phyloP scores from a whole-genome alignment of 2,113 vertebrate genomes.

The Perognathus longimembris region DNA sequence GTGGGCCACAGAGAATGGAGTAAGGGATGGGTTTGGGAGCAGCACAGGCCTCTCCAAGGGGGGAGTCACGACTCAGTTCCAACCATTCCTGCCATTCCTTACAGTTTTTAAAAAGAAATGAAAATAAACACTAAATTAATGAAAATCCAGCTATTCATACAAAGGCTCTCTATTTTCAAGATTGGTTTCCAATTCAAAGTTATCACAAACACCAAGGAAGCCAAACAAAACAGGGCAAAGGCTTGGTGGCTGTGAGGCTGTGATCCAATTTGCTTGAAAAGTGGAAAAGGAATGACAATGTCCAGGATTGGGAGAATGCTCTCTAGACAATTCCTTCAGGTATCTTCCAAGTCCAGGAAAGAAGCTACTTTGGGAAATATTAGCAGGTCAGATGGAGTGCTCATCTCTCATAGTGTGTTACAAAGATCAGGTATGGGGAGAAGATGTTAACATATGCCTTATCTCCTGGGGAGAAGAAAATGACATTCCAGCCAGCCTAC shows the following conservation, averaged over 20 bases:
- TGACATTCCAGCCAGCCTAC: conserved; percentile 5
- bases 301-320: neutral
- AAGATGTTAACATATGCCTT: neutral
- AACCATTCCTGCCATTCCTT: neutral
- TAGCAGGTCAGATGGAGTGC: neutral
- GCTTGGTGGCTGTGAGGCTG: neutral
- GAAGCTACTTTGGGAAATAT: neutral
- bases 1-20: neutral
- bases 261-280: neutral
- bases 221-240: neutral
- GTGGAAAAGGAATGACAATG: neutral
- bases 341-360: neutral
- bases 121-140: neutral
- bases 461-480: conserved; percentile 45
- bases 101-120: conserved; percentile 46
- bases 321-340: neutral
- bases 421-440: conserved; percentile 42
- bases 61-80: neutral
- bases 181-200: neutral
- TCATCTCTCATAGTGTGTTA: neutral
- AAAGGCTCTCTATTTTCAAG: neutral
- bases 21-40: neutral
- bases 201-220: neutral
- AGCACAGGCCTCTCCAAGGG: neutral
- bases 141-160: neutral